Base-by-base conservation (phyloP, 2,113 vertebrate genomes). In the Dolichallabes microphthalmus region DNA sequence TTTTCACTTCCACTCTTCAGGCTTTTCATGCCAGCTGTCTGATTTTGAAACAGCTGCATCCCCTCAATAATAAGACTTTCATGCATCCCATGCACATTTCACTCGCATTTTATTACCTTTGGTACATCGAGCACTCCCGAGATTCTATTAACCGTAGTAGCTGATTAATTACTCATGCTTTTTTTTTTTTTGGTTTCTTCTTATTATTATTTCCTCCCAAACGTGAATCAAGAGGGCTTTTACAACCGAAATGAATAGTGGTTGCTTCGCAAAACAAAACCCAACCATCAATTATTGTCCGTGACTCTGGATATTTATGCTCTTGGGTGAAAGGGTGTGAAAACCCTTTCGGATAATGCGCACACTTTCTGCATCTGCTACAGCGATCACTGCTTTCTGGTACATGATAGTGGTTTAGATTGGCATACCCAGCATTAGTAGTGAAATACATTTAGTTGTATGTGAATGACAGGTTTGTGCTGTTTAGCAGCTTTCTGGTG, bases 171-270 rank as follows among this genome's bases (percentile, higher is more conserved):
- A 82, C 27, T 20, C 27, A 4, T 75, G 25, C 77, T 53, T 66
- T 75, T 63, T 84, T 58, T 8, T 8, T 4, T 17, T 69, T 45
- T 45, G 45, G 45, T 45, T 45, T 45, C 45, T 45, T 45, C 45
- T 45, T 45, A 0, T 45, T 45, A 8, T 45, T 45, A 45, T 45
- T 12, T 64, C 58, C 68, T 25, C 75, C n/a, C 68, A 22, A 82
- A 86, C 60, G 32, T 35, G 68, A 82, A 83, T 35, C 45, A n/a
- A 15, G 27, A 53, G 53, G 17, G 17, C 78, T 55, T 25, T 86
- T 87, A 82, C 19, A 52, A 69, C 32, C 30, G 69, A 80, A 87
- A 88, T 88, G 53, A 83, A 89, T 87, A 55, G 32, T 64, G 58
- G 69, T 88, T 27, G 22, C 71, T 85, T 86, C 75, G 69, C 32